Base-by-base conservation (phyloP, 2,888 invertebrate genomes). In the Phaedon cochleariae region DNA sequence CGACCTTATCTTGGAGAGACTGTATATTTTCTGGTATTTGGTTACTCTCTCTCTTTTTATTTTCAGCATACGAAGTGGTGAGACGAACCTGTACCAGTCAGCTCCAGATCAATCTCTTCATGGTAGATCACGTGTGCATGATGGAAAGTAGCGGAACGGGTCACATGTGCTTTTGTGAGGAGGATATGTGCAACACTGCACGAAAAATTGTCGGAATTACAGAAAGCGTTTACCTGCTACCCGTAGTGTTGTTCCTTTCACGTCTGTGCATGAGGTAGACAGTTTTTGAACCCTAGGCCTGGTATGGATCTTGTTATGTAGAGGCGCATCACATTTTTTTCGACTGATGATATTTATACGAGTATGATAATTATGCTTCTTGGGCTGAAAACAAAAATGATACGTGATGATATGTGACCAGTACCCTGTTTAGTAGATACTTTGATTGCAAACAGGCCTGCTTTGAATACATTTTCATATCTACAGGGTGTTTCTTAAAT, bases 71-170 rank as follows among this genome's bases (percentile, higher is more conserved):
- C 86, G 95, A 95, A 85, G 94, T 93, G 79, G 93, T 96, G 74
- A 89, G 95, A 68, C 89, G 96, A 77, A 96, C 96, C 76, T 96
- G 96, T 86, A 96, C 96, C 65, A 93, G 95, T 70, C 94, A 96
- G 82, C 89, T 96, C 73, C 95, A 95, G 86, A 96, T 96, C 86
- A 96, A 96, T 86, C 88, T 96, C 81, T 96, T 96, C 88, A 96
- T 96, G 95, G 96, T 96, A 85, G 96, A 96, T 86, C 96, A 96
- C 88, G 96, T 96, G 87, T 96, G 96, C 91, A 96, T 96, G 96
- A 93, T 94, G 92, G 96, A 96, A 92, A 95, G 96, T 90, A 94
- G 94, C 89, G 95, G 96, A 87, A 95, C 92, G 84, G 96, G 96
- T 86, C 95, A 95, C 90, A 96, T 96, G 96, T 96, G 96, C 89